A percentile compares a stretch with the other conserved stretches of the same genome.
These are phyloP conservation scores for Haemorhous mexicanus DNA, from an alignment of 2,113 vertebrate species.

Conservation along the genomic window DNA sequence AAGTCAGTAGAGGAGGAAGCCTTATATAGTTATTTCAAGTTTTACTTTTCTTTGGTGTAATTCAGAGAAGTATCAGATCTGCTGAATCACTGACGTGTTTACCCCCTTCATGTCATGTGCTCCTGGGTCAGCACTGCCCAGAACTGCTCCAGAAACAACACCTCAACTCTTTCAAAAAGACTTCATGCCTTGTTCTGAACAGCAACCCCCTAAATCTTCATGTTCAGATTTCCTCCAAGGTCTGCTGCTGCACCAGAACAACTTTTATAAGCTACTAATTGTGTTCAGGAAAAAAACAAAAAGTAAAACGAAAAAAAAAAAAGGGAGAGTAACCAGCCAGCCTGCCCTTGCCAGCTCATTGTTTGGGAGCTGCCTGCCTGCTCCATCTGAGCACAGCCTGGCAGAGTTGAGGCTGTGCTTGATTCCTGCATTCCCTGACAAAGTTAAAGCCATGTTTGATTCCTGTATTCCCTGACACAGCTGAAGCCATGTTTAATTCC, in stretches of 20 bases:
- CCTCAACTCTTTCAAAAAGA: not conserved
- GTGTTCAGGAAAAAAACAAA: not conserved
- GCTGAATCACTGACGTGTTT: not conserved
- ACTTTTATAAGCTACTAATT: not conserved
- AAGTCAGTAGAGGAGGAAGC: not conserved
- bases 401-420: accelerated
- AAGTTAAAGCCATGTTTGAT: not conserved
- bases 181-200: not conserved
- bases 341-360: not conserved
- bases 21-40: not conserved
- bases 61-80: not conserved
- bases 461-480: not conserved
- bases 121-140: not conserved
- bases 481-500: not conserved
- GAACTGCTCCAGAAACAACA: not conserved
- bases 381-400: not conserved
- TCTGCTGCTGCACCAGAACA: not conserved
- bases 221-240: not conserved
- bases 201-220: not conserved
- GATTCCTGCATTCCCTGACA: not conserved
- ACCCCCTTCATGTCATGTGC: not conserved
- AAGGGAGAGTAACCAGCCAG: not conserved
- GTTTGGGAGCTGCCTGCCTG: not conserved
- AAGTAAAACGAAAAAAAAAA: not conserved
- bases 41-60: not conserved